Evolutionary conservation across 2,797 vertebrate species (phyloP).

Genomic region (Thunnus albacares): DNA sequence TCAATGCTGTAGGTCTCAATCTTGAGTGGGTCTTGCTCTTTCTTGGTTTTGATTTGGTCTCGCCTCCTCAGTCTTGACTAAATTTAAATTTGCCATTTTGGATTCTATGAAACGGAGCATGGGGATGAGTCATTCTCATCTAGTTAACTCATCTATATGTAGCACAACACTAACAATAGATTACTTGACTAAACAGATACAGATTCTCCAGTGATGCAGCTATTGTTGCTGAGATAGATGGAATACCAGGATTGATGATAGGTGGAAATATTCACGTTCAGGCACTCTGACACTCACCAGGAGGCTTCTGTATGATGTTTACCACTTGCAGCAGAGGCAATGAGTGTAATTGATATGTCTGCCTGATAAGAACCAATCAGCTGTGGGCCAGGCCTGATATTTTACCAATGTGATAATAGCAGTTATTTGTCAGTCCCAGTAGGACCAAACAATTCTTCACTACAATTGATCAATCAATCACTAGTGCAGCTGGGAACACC

Average conservation of each 20-base stretch:
- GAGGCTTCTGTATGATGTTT: slow-evolving; percentile 21
- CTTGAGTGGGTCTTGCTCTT: neutral
- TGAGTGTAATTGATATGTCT: slow-evolving; percentile 43
- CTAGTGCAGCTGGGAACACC: slow-evolving; percentile 16
- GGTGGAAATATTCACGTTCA: neutral
- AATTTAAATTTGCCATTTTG: neutral
- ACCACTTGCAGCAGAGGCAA: slow-evolving; percentile 1
- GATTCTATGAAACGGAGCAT: neutral
- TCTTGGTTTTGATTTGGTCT: neutral
- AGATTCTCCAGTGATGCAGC: neutral
- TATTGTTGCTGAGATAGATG: neutral
- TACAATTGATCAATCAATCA: slow-evolving; percentile 64
- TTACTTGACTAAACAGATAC: neutral
- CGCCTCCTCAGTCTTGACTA: neutral
- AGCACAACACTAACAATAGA: neutral
- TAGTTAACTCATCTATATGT: neutral
- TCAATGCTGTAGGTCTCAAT: too few species aligned
- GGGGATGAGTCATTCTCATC: neutral
- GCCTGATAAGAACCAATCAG: slow-evolving; percentile 46
- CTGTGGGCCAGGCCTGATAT: slow-evolving; percentile 12
- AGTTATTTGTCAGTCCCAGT: slow-evolving; percentile 51
- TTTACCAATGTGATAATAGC: slow-evolving; percentile 61
- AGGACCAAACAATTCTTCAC: slow-evolving; percentile 41
- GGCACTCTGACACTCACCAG: slow-evolving; percentile 12
- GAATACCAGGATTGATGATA: neutral